Evolutionary conservation across 1,140 invertebrate species (phyloP).

Genomic region (Heliconius hermathena): DNA sequence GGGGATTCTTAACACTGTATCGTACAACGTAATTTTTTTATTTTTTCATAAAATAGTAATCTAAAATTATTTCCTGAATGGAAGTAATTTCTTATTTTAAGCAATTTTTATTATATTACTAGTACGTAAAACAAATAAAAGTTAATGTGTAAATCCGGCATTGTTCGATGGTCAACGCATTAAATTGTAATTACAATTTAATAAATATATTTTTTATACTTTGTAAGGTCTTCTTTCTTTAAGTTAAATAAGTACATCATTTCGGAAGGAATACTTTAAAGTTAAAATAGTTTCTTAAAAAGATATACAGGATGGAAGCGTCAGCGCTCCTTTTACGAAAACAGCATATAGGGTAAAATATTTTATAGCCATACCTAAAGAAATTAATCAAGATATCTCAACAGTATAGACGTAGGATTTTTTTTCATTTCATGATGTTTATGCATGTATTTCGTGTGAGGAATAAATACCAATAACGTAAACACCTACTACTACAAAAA

Average conservation of each 20-base stretch:
- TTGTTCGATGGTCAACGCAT: neutral
- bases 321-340: too few relatives aligned
- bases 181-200: neutral
- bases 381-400: too few relatives aligned
- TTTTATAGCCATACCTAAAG: too few relatives aligned
- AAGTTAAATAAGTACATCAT: neutral
- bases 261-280: neutral
- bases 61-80: too few relatives aligned
- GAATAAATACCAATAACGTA: too few relatives aligned
- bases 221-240: neutral
- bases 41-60: neutral
- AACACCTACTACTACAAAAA: too few relatives aligned
- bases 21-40: neutral
- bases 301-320: neutral
- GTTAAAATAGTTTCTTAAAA: neutral
- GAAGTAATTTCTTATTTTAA: neutral
- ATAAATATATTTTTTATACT: neutral
- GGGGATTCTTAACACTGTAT: too few relatives aligned
- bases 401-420: too few relatives aligned
- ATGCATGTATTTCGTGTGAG: too few relatives aligned
- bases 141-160: neutral
- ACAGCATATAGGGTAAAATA: too few relatives aligned
- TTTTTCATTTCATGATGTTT: too few relatives aligned
- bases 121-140: conserved; percentile 1
- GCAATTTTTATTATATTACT: neutral